Evolutionary conservation across 2,113 vertebrate genomes (phyloP), one percentile per base, ranked within the genome.

Genomic region (Tetrao urogallus): DNA sequence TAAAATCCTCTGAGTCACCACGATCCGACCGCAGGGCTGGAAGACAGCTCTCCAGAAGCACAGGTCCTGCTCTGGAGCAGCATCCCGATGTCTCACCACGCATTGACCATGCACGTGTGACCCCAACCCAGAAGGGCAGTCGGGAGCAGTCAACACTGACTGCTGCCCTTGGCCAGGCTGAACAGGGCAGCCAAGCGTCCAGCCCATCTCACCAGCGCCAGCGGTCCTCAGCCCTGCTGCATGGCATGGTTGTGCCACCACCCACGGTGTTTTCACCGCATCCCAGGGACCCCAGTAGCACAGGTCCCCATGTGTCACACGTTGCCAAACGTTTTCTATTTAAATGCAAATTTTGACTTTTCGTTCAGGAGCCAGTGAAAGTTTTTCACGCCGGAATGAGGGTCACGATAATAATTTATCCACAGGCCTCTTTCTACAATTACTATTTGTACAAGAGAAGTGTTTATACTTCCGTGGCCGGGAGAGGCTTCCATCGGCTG

Each of bases 291-390:
- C 76, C 75, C 22, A 6, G 50, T 72, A 11, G 3, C 48, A 22
- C 58, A 3, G 4, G 3, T 58, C 90, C 83, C 34, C 5, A 74
- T n/a, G 74, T 94, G 86, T 76, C 73, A 89, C 90, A 78, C 6
- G 1, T 88, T n/a, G 66, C 90, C 63, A 11, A 96, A 93, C 61
- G 9, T 92, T 97, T 98, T 97, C 98, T 81, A 97, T 98, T 98
- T 98, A 98, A 98, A 98, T 98, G 98, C 97, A 98, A 98, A 98
- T 98, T 97, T 97, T 97, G 97, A 98, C 98, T 98, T 98, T 98
- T 98, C 94, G 57, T 95, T 97, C 96, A 80, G 96, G 95, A 93
- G 97, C 96, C 73, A 28, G 81, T 77, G 94, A 94, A 97, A 97
- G 96, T 98, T 98, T 97, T 89, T 96, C 97, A 91, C 92, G 65